Evolutionary conservation across 2,797 vertebrate genomes (phyloP).

Genomic region (Betta splendens): DNA sequence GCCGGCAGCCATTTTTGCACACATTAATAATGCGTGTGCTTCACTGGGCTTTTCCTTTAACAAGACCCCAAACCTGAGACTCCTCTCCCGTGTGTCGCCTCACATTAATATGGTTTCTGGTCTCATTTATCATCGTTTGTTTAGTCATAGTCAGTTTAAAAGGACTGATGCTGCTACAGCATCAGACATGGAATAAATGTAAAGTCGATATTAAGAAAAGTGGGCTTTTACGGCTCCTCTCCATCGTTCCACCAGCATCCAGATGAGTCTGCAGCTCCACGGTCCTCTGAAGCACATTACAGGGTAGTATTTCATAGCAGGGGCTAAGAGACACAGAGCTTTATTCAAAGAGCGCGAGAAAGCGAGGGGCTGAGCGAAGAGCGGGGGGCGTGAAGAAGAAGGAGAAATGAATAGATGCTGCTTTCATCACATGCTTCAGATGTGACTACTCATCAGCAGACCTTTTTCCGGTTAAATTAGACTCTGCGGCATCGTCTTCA

Average conservation of each 20-base stretch:
- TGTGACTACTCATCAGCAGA: conserved; percentile 21
- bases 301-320: conserved; percentile 16
- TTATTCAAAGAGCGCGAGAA: conserved; percentile 36
- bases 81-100: conserved; percentile 11
- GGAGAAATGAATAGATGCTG: conserved; percentile 1
- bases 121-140: conserved; percentile 4
- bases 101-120: conserved; percentile 29
- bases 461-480: conserved; percentile 22
- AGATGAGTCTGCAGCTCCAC: conserved; percentile 13
- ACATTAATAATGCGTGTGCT: conserved; percentile 11
- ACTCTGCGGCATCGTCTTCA: conserved; percentile 26
- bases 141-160: background rate
- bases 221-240: background rate
- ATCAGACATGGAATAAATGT: background rate
- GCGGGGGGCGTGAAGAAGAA: background rate
- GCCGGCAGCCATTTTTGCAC: conserved; percentile 16
- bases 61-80: conserved; percentile 7
- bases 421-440: conserved; percentile 31
- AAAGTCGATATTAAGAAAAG: conserved; percentile 10
- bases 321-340: conserved; percentile 33
- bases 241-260: conserved; percentile 23
- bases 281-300: conserved; percentile 23
- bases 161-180: background rate
- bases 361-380: conserved; percentile 4
- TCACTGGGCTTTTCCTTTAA: conserved; percentile 5